Percentiles rank a stretch among this genome's conserved stretches.
Conservation (phyloP, 2,888 invertebrate genomes). For the Ichneumoninae sp. region DNA sequence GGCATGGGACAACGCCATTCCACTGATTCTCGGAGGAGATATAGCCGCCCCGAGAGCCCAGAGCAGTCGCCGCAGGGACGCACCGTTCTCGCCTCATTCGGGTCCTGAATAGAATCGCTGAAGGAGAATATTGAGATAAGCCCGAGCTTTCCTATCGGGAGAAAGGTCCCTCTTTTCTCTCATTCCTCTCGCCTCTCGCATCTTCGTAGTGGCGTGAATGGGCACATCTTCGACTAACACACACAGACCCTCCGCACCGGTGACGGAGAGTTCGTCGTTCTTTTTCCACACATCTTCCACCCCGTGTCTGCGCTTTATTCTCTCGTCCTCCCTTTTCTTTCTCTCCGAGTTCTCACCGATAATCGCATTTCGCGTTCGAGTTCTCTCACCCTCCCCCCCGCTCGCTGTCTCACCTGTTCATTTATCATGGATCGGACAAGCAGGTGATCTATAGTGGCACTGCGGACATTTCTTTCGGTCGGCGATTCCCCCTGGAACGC, state of each 20-base stretch:
- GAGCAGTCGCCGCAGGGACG: conserved; percentile 55
- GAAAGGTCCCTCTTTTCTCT: conserved; percentile 40
- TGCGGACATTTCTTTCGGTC: conserved; percentile 7
- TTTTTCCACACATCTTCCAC: conserved; percentile 39
- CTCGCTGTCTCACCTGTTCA: conserved; percentile 47
- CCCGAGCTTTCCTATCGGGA: conserved; percentile 51
- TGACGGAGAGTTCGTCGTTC: conserved; percentile 29
- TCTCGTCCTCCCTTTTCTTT: conserved; percentile 16
- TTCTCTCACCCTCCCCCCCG: conserved; percentile 29
- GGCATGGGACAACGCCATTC: conserved; percentile 44
- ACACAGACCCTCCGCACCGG: not conserved
- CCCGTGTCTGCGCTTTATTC: not conserved
- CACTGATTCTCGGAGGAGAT: conserved; percentile 62
- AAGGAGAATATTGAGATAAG: conserved; percentile 73
- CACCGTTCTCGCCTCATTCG: conserved; percentile 51
- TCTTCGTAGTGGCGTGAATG: conserved; percentile 65
- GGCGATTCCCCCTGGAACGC: not conserved
- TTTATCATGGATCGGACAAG: conserved; percentile 56
- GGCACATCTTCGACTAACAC: conserved; percentile 52
- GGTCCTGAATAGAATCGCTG: conserved; percentile 70
- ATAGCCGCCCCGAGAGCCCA: conserved; percentile 16
- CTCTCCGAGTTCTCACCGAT: conserved; percentile 43
- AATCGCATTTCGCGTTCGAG: conserved; percentile 61
- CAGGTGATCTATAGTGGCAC: conserved; percentile 34
- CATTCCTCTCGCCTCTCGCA: conserved; percentile 34